Evolutionary conservation across 2,113 vertebrate species (phyloP), one percentile per base, ranked within the genome.

Genomic region (Peromyscus polionotus): DNA sequence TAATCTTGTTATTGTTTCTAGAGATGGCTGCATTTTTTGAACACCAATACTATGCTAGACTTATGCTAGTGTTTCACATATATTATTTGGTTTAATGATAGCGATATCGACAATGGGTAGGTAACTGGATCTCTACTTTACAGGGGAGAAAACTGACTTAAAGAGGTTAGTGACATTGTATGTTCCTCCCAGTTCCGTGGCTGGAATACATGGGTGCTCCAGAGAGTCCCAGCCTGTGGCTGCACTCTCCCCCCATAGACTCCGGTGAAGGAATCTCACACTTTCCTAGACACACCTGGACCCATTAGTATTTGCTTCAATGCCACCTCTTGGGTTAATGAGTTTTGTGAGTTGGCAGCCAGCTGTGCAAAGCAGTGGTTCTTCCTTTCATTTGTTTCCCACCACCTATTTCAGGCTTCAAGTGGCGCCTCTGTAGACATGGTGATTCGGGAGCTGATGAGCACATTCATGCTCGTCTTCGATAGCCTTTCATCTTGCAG

Each of bases 281-380:
- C 68, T 24, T 96, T 67, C 75, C 59, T 88, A 61, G 88, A 93
- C 88, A 61, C 97, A 97, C 96, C 95, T 97, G 96, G 94, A 92
- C 90, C 96, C 97, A 96, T 97, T 96, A 97, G 95, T 85, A 54
- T 95, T 95, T 93, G 90, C 92, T 77, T 95, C 95, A 72, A 11
- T 54, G 91, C 94, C 94, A 92, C 96, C 97, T 95, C 94, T 92
- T 93, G 95, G 94, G 97, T 97, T 97, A 97, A 97, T 96, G 96
- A 97, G 95, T 96, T 97, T 95, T 97, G 91, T 92, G 97, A 97
- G 95, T 95, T 86, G 96, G 95, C 96, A 90, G 91, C 97, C 96
- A 97, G 97, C 97, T 98, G 94, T 95, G 96, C 90, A 61, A 72
- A 96, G 95, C 88, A 88, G 93, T 63, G 67, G 84, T 73, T 95